Percentiles rank a stretch among this genome's conserved stretches.
Conservation (phyloP, 2,797 vertebrate species). For the Lophotriccus pileatus region DNA sequence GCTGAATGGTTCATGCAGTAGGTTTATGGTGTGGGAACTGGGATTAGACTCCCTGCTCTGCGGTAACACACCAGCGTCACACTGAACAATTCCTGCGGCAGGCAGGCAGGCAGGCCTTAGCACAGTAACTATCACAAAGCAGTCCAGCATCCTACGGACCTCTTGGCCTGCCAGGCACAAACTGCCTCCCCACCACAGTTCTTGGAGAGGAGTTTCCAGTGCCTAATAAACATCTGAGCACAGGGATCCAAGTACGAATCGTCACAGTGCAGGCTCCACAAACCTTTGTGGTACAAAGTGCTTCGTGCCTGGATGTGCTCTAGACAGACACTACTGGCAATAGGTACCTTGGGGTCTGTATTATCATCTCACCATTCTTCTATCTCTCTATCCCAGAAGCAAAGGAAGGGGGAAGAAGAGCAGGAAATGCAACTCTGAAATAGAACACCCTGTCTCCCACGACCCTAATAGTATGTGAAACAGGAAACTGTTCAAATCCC, state of each 20-base stretch:
- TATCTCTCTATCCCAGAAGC: background rate
- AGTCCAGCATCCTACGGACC: background rate
- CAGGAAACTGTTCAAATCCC: background rate
- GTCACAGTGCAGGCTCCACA: background rate
- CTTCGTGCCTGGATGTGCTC: rapidly evolving
- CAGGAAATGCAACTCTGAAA: background rate
- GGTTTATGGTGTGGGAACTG: background rate
- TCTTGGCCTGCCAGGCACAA: background rate
- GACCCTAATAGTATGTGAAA: background rate
- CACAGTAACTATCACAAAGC: background rate
- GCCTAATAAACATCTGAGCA: rapidly evolving
- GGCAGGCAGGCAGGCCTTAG: background rate
- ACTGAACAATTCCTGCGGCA: background rate
- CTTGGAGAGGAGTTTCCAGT: background rate
- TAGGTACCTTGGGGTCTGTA: background rate
- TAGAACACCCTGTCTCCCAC: background rate
- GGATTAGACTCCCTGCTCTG: background rate
- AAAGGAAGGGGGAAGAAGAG: background rate
- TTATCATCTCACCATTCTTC: background rate
- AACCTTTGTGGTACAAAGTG: background rate
- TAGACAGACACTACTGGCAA: background rate
- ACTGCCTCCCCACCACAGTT: rapidly evolving
- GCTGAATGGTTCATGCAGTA: background rate
- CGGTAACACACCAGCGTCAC: rapidly evolving
- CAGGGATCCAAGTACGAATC: background rate